Evolutionary conservation across 1,140 invertebrate genomes (phyloP), one percentile per base, ranked within the genome.

Genomic region (Pteromalus puparum): DNA sequence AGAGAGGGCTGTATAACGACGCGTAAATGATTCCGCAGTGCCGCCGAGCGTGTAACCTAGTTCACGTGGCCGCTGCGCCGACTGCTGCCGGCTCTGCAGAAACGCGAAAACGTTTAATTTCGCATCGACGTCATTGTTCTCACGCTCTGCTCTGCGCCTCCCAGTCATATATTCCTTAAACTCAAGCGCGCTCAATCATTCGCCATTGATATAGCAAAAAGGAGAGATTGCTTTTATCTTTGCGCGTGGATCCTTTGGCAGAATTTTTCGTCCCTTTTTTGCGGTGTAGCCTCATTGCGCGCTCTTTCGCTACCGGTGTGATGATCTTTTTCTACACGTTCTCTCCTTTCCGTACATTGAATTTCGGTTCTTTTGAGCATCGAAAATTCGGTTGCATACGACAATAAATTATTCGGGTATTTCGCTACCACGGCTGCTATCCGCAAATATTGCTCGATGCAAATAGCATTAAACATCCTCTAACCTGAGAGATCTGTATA

Each of bases 401-500:
- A 42, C 4, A n/a, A 21, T 1, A 74, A 72, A 73, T 21, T 73
- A 65, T 9, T 18, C 34, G 18, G 75, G 26, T 75, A 38, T 13
- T 34, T 82, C 2, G 21, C n/a, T 34, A 42, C 30, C 84, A 88
- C 86, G 42, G 83, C 83, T 89, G 90, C 89, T 90, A 88, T 89
- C 85, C 80, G 76, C 77, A 85, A 30, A 28, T 70, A 70, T 70
- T 28, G 86, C 87, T 89, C 77, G 88, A 84, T 61, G 21, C 85
- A 87, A 90, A 83, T 90, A 90, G 89, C 81, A 84, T 88, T 87
- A 89, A 89, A 86, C 72, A 87, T 85, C 83, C 86, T 86, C 46
- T n/a, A 84, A 86, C 65, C 86, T 87, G 76, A 89, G 70, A 83
- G 81, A 87, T 89, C 87, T 86, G 87, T 87, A 82, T 89, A 90